These are phyloP conservation scores for Liasis olivaceus DNA, from an alignment of 2,797 vertebrate species.

Conservation along the genomic window DNA sequence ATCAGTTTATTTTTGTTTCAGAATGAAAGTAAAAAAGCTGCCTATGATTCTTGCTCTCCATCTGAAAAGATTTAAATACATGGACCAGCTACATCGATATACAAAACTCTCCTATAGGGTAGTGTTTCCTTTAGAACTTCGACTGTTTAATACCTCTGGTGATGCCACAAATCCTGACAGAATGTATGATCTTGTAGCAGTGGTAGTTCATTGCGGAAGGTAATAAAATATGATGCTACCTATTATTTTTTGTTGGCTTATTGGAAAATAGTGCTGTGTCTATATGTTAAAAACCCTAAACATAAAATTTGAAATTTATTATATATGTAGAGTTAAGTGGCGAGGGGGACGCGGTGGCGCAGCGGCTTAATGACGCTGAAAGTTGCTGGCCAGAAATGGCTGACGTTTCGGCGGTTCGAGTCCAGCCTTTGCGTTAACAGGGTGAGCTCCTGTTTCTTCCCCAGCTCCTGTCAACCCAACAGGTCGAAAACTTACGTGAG, in stretches of 20 bases:
- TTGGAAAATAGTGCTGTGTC: not conserved
- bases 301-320: not conserved
- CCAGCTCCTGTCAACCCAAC: no score
- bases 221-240: constrained; percentile 51
- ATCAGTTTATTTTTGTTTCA: constrained; percentile 58
- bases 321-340: not conserved
- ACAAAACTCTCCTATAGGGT: constrained; percentile 85
- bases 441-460: no score
- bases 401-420: no score
- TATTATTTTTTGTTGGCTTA: not conserved
- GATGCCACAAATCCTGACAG: constrained; percentile 84
- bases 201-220: constrained; percentile 86
- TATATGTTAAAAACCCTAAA: not conserved
- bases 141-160: constrained; percentile 84
- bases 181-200: constrained; percentile 85
- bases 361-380: no score
- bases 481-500: no score
- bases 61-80: constrained; percentile 85
- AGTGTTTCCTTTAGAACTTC: constrained; percentile 84
- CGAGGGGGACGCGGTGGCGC: no score
- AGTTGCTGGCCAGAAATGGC: no score
- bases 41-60: constrained; percentile 86
- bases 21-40: constrained; percentile 86
- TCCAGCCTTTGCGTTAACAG: no score
- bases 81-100: constrained; percentile 85